Evolutionary conservation across 2,113 vertebrate species (phyloP), one percentile per base, ranked within the genome.

Genomic region (Proteles cristata): DNA sequence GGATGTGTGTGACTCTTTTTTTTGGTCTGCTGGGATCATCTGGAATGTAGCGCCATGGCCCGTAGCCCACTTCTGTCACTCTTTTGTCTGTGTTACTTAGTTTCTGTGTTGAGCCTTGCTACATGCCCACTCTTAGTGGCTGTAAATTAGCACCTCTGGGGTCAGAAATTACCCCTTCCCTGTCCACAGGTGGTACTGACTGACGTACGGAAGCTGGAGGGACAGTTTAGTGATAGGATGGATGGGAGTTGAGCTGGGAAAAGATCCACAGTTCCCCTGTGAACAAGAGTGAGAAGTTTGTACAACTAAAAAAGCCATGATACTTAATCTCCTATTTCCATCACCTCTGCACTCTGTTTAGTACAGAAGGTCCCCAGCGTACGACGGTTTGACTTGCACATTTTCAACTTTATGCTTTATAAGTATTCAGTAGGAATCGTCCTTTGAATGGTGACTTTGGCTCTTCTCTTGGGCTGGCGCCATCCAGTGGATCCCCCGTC

Each of bases 111-210:
- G 48, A 63, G 71, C 45, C 80, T 82, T 31, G 4, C 26, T 28
- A 4, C 53, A 8, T 12, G 6, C 68, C 69, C 48, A 28, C 80
- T 73, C 43, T 21, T 61, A 50, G 35, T 3, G 11, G 26, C 21
- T 28, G 17, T 19, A 2, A 66, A 28, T 82, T 26, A 69, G 84
- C 28, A 61, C 45, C 69, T 85, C 39, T 35, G 5, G 19, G 26
- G 90, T 66, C 50, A 81, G 68, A 95, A 92, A n/a, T 25, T 26
- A 61, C 25, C 63, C 65, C 74, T 58, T 73, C 45, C 31, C 35
- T 7, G 74, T 53, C 25, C 7, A 5, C 11, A 25, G 88, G 23
- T 0, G 3, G 4, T 21, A 1, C 53, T 8, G 50, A 1, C 53
- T 8, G 50, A 53, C 23, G 7, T 0, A 2, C 77, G 28, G 94